These are phyloP conservation scores for Botia kubotai DNA, from an alignment of 2,797 vertebrate genomes.

Conservation along the genomic window DNA sequence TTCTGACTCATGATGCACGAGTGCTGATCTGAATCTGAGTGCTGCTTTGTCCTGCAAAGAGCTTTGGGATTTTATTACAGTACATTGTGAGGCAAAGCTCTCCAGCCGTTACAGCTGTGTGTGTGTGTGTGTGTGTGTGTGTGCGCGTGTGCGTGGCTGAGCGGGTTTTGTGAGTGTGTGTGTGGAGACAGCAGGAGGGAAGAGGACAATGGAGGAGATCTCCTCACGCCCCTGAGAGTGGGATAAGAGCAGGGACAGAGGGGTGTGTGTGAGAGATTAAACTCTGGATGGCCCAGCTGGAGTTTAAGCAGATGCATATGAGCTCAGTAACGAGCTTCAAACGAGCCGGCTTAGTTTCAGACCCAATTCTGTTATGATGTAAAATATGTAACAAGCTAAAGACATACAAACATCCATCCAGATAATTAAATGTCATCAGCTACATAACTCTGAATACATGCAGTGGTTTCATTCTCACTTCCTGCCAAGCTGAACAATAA, in stretches of 20 bases:
- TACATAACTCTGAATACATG: constrained; percentile 3
- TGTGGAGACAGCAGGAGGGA: constrained; percentile 46
- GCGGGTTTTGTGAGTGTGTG: no score
- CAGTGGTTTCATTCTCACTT: neutral
- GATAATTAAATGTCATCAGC: neutral
- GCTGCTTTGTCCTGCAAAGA: constrained; percentile 34
- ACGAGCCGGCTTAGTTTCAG: constrained; percentile 19
- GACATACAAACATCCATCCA: no score
- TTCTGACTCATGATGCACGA: neutral
- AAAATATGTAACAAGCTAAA: constrained; percentile 15
- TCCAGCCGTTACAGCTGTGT: constrained; percentile 29
- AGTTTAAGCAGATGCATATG: constrained; percentile 50
- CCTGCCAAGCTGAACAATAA: no score
- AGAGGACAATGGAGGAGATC: constrained; percentile 53
- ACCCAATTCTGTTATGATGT: constrained; percentile 45
- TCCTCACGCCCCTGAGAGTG: constrained; percentile 52
- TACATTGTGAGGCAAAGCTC: constrained; percentile 53
- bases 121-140: constrained; percentile 40
- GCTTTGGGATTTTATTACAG: constrained; percentile 35
- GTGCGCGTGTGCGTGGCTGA: no score
- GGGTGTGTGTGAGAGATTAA: constrained; percentile 45
- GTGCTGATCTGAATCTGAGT: constrained; percentile 2
- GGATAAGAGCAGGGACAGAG: constrained; percentile 53
- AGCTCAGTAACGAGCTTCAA: constrained; percentile 40
- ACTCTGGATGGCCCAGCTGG: constrained; percentile 48